Evolutionary conservation across 2,113 vertebrate genomes (phyloP).

Genomic region (Dicentrarchus labrax): DNA sequence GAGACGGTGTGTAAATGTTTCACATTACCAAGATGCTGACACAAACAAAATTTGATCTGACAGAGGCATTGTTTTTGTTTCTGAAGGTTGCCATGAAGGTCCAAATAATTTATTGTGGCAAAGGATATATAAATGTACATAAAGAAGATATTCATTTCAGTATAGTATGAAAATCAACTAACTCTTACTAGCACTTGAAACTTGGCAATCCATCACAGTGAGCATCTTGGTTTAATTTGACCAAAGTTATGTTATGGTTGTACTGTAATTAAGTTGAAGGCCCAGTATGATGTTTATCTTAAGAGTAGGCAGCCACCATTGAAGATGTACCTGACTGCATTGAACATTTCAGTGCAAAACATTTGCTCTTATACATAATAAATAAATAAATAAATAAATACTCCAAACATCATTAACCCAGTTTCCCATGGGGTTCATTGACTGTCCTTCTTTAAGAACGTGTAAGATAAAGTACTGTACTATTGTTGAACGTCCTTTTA

Average conservation of each 20-base stretch:
- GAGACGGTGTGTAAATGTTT: conserved; percentile 26
- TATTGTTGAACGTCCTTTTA: not conserved
- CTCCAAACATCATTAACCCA: not conserved
- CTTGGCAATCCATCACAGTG: not conserved
- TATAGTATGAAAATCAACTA: not conserved
- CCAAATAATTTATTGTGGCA: not conserved
- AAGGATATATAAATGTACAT: not conserved
- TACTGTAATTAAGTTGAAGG: not conserved
- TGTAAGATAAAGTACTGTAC: not conserved
- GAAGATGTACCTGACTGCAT: not conserved
- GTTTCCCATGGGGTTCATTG: not conserved
- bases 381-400: not conserved
- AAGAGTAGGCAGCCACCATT: not conserved
- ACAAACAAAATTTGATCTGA: conserved; percentile 24
- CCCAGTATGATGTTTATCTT: not conserved
- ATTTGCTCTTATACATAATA: not conserved
- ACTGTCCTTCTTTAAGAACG: not conserved
- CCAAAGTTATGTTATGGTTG: not conserved
- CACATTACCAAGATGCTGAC: conserved; percentile 35
- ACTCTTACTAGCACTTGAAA: not conserved
- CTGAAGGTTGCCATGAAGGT: conserved; percentile 20
- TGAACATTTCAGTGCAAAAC: not conserved
- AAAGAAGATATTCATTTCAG: not conserved
- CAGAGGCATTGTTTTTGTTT: conserved; percentile 9
- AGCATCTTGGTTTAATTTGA: not conserved